Base-by-base conservation (phyloP, 2,797 vertebrate genomes). In the Bradypodion ventrale region DNA sequence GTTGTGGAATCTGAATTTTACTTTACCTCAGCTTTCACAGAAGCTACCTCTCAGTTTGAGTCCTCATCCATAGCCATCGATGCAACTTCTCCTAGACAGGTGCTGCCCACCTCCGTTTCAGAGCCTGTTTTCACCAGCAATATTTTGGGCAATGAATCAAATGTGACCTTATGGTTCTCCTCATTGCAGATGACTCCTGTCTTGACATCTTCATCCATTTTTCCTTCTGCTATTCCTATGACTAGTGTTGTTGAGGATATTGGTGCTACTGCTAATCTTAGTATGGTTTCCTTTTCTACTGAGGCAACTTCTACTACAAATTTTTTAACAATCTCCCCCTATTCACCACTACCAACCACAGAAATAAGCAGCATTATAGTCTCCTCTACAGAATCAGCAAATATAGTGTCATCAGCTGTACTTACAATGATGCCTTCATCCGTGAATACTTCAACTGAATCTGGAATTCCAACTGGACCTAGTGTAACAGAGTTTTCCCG, bases 21-120 rank as follows among this genome's bases (percentile, higher is more conserved):
- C 78, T 93, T 93, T 96, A 94, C 96, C 93, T 96, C 89, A 87
- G 89, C 88, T 92, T 90, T 91, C 82, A 87, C 94, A 82, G 95
- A 93, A 90, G 84, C 96, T 93, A 95, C 95, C 91, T 96, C 95
- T 85, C 92, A 81, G 92, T 72, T 92, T 80, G 94, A 93, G 86
- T 93, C 89, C 83, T 93, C 92, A 0, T 81, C 86, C 72, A 79
- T 52, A 29, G 63, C 75, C 25, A 91, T 15, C 62, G 83, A 44
- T 5, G 75, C 90, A 0, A 10, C 86, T 44, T 81, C 79, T 92
- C 75, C 91, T 76, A 83, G 90, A 0, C 76, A 40, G 91, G 90
- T 91, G 89, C 92, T 94, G 79, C 84, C 95, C 44, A n/a, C 83
- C 80, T 92, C 87, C 0, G 70, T 86, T 65, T 85, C 90, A 46